These are phyloP conservation scores for Brachionus paranguensis DNA, from an alignment of 1,140 invertebrate species.

Conservation along the genomic window DNA sequence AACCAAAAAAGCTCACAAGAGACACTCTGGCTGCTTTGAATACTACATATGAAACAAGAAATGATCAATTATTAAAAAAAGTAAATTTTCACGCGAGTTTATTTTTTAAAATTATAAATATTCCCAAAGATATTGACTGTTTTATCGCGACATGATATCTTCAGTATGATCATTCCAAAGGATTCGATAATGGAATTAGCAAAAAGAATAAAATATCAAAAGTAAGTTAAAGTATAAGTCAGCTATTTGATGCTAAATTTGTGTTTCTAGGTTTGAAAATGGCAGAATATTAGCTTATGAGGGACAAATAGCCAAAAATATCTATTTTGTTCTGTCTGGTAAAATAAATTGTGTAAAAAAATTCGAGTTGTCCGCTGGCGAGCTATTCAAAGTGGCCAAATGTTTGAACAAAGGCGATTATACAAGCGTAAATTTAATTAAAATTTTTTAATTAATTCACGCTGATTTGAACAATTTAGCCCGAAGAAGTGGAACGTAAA, in stretches of 20 bases:
- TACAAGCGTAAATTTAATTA: background rate
- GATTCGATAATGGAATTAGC: background rate
- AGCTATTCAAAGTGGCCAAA: background rate
- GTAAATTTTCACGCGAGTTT: background rate
- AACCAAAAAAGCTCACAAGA: background rate
- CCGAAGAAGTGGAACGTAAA: slow-evolving; percentile 17
- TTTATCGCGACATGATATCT: background rate
- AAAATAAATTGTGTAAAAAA: slow-evolving; percentile 30
- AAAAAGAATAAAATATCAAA: slow-evolving; percentile 27
- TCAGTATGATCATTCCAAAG: slow-evolving; percentile 10
- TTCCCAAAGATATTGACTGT: background rate
- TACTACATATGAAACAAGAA: background rate
- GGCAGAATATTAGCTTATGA: background rate
- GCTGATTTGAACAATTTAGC: background rate
- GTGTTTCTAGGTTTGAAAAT: slow-evolving; percentile 9
- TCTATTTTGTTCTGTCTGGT: slow-evolving; percentile 18
- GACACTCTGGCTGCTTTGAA: background rate
- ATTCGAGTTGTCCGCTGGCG: slow-evolving; percentile 17
- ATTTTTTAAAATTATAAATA: background rate
- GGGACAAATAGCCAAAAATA: background rate
- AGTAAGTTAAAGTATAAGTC: background rate
- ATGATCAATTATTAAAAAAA: background rate
- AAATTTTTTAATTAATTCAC: background rate
- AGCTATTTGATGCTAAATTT: background rate
- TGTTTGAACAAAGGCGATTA: background rate